These are phyloP conservation scores for Mythimna impura DNA, from an alignment of 2,888 invertebrate species.

Conservation along the genomic window DNA sequence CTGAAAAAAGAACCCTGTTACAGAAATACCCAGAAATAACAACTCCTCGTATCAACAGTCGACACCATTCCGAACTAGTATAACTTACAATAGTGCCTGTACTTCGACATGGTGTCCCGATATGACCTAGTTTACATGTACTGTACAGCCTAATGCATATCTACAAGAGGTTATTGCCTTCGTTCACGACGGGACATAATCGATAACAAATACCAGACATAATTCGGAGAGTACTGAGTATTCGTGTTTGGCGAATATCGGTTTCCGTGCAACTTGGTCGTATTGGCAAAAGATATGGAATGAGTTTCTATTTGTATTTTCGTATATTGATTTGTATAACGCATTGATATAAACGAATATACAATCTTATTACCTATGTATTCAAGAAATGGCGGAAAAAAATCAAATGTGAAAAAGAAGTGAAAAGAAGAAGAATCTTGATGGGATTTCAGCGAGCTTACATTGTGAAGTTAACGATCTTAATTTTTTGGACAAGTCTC, in stretches of 20 bases:
- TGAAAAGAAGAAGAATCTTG: neutral
- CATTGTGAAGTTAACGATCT: neutral
- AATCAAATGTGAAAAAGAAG: neutral
- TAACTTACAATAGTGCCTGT: constrained; percentile 17
- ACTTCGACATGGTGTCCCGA: constrained; percentile 30
- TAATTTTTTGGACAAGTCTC: neutral
- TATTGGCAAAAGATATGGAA: constrained; percentile 22
- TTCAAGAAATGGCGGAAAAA: neutral
- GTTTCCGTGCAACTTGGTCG: constrained; percentile 34
- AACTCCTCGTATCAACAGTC: neutral
- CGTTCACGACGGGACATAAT: constrained; percentile 35
- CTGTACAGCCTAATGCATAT: constrained; percentile 20
- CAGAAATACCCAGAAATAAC: neutral
- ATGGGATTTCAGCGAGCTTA: neutral
- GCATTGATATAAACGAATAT: neutral
- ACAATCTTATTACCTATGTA: neutral
- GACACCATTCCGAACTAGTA: constrained; percentile 22
- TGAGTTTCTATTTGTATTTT: constrained; percentile 33
- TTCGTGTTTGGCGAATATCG: constrained; percentile 15
- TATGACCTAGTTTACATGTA: constrained; percentile 43
- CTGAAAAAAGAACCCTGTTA: neutral
- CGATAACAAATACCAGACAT: constrained; percentile 27
- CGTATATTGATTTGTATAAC: constrained; percentile 36
- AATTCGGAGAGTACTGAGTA: constrained; percentile 28
- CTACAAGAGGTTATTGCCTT: constrained; percentile 32